Base-by-base conservation (phyloP, 2,113 vertebrate species). In the Mustelus asterias region DNA sequence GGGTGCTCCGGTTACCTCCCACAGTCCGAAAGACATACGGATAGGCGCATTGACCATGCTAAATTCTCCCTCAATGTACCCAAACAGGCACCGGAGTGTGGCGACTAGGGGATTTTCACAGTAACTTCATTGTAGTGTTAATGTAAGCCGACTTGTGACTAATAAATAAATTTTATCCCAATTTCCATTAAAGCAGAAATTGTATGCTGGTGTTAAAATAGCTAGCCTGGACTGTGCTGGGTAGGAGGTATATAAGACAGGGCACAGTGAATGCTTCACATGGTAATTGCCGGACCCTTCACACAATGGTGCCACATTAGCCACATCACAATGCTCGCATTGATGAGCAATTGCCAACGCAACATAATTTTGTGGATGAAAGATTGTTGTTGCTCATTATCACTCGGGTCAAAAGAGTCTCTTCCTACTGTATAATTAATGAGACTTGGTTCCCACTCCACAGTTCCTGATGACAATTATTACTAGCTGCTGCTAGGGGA, bases 391-490 rank as follows among this genome's bases (percentile, higher is more conserved):
- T 95, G 93, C 70, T 70, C 67, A 95, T 95, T 76, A 44, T 76
- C 69, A 72, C 26, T 95, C 54, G 69, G 69, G 44, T 72, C 41
- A 72, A 95, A 95, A 33, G n/a, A 72, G 72, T 95, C 41, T 24
- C 20, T 72, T 95, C 94, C 37, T 70, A 54, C 67, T 95, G 94
- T 95, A 72, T 95, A 72, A 76, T 95, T 72, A 95, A 95, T 29
- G 41, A 76, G 67, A 48, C 94, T 94, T 76, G 94, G 37, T 69
- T 95, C 44, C 94, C 11, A 54, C 44, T 95, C 69, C 24, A 18
- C 70, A 41, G 67, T 95, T 70, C 44, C 65, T 70, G 65, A 94
- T 94, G 92, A 41, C 92, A 95, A 76, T 95, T 41, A 76, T 72
- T 95, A 76, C 69, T 16, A 48, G 37, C 26, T 54, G 44, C 24